Conservation (phyloP, 2,797 vertebrate species). For the Delichon dasypus region DNA sequence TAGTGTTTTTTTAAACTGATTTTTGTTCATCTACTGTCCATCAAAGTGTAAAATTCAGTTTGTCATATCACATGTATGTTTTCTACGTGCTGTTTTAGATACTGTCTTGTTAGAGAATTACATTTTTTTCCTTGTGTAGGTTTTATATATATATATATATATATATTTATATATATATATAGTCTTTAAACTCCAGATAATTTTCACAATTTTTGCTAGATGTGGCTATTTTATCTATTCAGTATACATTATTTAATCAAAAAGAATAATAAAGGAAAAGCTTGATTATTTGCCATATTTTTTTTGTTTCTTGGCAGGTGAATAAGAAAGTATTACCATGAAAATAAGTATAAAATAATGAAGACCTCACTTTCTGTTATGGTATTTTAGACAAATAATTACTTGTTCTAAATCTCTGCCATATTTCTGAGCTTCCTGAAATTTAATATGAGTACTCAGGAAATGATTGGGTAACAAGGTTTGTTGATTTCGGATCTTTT, state of each 20-base stretch:
- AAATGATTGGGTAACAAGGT: not conserved
- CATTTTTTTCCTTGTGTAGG: not conserved
- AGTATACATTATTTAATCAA: not conserved
- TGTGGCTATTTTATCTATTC: not conserved
- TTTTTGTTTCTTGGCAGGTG: not conserved
- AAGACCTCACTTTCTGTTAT: not conserved
- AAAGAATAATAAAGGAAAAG: not conserved
- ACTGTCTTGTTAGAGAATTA: not conserved
- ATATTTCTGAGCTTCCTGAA: not conserved
- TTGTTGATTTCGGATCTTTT: not conserved
- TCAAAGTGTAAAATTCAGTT: not conserved
- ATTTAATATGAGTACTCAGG: not conserved
- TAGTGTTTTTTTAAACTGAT: not conserved
- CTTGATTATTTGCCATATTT: accelerated
- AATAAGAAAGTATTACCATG: not conserved
- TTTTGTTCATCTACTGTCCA: not conserved
- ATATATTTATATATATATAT: not conserved
- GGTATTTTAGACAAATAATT: not conserved
- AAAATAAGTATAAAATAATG: not conserved
- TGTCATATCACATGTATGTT: not conserved
- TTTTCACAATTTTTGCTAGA: not conserved
- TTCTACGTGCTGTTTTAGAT: not conserved
- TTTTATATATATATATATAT: not conserved
- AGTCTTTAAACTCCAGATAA: not conserved
- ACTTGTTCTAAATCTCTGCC: not conserved